Evolutionary conservation across 2,888 invertebrate genomes (phyloP).

Genomic region (Lepidonotus clava): DNA sequence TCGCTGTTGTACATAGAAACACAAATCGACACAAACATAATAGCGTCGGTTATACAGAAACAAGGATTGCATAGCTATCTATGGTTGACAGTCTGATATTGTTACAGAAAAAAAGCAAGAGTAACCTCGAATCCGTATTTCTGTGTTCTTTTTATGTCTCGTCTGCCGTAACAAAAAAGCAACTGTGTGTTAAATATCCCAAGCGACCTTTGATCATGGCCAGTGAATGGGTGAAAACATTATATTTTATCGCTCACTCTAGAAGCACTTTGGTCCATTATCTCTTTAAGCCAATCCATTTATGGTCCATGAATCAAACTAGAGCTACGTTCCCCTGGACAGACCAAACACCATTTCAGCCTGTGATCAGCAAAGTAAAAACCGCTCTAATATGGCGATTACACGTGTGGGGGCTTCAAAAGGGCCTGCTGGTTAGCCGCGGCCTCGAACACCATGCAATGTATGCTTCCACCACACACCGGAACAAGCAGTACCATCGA

Average conservation of each 20-base stretch:
- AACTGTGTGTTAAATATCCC: neutral
- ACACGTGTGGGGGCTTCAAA: neutral
- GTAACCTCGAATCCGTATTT: too few species aligned
- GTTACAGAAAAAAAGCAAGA: too few species aligned
- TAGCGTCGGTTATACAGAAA: too few species aligned
- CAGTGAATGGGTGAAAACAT: neutral
- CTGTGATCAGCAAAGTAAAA: slow-evolving; percentile 10
- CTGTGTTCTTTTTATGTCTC: neutral
- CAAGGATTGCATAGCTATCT: too few species aligned
- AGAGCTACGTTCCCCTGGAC: neutral
- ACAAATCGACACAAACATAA: too few species aligned
- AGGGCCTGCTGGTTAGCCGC: neutral
- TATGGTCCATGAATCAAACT: slow-evolving; percentile 16
- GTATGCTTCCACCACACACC: neutral
- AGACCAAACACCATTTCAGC: neutral
- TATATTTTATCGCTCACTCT: slow-evolving; percentile 1
- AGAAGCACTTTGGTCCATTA: neutral
- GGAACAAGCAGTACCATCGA: neutral
- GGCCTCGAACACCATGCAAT: neutral
- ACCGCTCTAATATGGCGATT: slow-evolving; percentile 7
- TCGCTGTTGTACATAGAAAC: too few species aligned
- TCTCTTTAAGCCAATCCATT: slow-evolving; percentile 13
- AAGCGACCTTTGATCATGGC: neutral
- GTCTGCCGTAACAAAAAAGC: neutral
- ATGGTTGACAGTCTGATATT: too few species aligned